Base-by-base conservation (phyloP, 2,888 invertebrate genomes). In the Nebria brevicollis region DNA sequence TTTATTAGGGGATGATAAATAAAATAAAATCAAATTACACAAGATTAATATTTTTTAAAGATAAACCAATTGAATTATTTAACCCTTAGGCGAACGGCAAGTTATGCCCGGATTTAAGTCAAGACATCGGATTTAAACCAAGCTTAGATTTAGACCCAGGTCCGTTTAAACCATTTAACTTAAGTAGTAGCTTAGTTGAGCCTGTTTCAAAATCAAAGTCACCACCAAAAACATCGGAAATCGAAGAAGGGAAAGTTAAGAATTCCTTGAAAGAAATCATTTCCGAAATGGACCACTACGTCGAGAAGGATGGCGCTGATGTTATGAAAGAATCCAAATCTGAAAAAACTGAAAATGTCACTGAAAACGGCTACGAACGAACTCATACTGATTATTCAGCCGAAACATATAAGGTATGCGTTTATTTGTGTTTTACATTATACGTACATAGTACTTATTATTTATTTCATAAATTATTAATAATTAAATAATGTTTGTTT, bases 181-280 rank as follows among this genome's bases (percentile, higher is more conserved):
- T 54, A 54, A 54, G 54, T 54, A 54, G 54, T 54, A 54, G 54
- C 54, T 11, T 54, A 54, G 54, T 54, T 7, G 54, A 54, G 7
- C 54, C 54, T 3, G 54, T 54, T 11, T 11, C 54, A 54, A 54
- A 54, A 54, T 54, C 54, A 77, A 77, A 26, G 20, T 72, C 2
- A 34, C 73, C 68, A 13, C 72, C 74, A 64, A 74, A 68, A 81
- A 54, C 65, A 41, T 70, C 65, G 10, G 89, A 91, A 86, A 91
- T 91, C 80, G 88, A 90, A 84, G 90, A 91, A 85, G 91, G 90
- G 83, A 90, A 89, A 84, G 90, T 92, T 81, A 91, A 91, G 84
- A 91, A 90, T 85, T 90, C 91, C 15, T 87, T 92, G 78, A 91
- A 91, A 84, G 91, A 92, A 85, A 92, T 92, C 77, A 92, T 92